Evolutionary conservation across 1,140 invertebrate species (phyloP).

Genomic region (Drosophila saltans): DNA sequence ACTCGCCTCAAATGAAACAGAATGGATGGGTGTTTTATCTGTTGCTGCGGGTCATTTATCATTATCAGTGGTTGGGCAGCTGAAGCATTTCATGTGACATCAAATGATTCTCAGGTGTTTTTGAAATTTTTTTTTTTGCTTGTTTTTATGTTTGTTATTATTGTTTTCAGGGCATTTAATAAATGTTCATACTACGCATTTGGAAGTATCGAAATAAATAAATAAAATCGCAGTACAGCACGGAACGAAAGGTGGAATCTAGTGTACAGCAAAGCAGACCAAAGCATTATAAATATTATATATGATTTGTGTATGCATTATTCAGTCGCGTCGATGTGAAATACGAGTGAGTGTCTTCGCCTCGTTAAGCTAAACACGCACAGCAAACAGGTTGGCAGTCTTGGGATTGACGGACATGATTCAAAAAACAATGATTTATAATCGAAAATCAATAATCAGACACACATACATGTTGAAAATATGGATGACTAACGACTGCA

Average conservation of each 20-base stretch:
- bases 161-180: conserved; percentile 35
- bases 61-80: conserved; percentile 65
- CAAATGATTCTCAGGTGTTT: conserved; percentile 2
- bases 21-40: conserved; percentile 17
- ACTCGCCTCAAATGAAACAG: conserved; percentile 45
- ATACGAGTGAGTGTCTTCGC: conserved; percentile 29
- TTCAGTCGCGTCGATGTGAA: conserved; percentile 21
- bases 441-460: conserved; percentile 74
- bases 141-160: not conserved
- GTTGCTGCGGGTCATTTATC: conserved; percentile 58
- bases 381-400: conserved; percentile 68
- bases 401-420: conserved; percentile 20
- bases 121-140: not conserved
- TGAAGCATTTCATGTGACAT: conserved; percentile 66
- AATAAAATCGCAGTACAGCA: conserved; percentile 31
- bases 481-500: conserved; percentile 33
- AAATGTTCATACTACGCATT: conserved; percentile 48
- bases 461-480: conserved; percentile 31
- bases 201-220: conserved; percentile 40
- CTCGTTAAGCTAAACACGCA: conserved; percentile 68
- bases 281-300: conserved; percentile 68
- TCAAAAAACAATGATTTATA: conserved; percentile 50
- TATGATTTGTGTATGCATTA: conserved; percentile 45
- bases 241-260: conserved; percentile 7
- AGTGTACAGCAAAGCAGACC: conserved; percentile 39